Conservation (phyloP, 2,113 vertebrate genomes). For the Cygnus buccinator region DNA sequence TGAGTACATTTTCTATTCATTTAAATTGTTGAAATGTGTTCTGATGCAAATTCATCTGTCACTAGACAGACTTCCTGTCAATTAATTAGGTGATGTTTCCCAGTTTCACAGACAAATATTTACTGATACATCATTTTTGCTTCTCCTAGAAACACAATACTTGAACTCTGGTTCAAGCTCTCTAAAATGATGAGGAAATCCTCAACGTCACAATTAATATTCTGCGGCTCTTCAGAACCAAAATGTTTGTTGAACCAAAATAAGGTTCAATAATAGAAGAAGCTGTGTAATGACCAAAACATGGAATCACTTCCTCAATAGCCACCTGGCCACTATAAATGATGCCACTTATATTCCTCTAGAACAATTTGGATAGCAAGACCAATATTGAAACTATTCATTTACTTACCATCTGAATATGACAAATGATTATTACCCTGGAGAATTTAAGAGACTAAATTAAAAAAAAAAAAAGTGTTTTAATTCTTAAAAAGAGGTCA, state of each 20-base stretch:
- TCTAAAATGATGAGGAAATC: neutral
- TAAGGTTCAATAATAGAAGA: neutral
- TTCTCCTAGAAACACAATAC: neutral
- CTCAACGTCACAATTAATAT: neutral
- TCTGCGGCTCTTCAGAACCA: neutral
- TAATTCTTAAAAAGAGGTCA: neutral
- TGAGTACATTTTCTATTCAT: neutral
- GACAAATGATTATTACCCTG: conserved; percentile 36
- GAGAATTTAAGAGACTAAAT: neutral
- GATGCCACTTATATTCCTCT: conserved; percentile 56
- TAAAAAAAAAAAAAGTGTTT: neutral
- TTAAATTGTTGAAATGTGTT: neutral
- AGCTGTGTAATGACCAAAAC: neutral
- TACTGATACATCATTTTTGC: neutral
- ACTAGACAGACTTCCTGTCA: neutral
- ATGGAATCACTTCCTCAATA: conserved; percentile 27
- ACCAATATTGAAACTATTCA: conserved; percentile 42
- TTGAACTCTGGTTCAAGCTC: neutral
- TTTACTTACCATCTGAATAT: conserved; percentile 60
- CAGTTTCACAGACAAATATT: neutral
- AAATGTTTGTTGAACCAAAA: neutral
- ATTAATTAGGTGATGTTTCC: neutral
- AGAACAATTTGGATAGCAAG: conserved; percentile 39
- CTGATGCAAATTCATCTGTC: neutral
- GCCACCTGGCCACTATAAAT: conserved; percentile 54